Conservation (phyloP, 2,888 invertebrate species). For the Ischnura elegans region DNA sequence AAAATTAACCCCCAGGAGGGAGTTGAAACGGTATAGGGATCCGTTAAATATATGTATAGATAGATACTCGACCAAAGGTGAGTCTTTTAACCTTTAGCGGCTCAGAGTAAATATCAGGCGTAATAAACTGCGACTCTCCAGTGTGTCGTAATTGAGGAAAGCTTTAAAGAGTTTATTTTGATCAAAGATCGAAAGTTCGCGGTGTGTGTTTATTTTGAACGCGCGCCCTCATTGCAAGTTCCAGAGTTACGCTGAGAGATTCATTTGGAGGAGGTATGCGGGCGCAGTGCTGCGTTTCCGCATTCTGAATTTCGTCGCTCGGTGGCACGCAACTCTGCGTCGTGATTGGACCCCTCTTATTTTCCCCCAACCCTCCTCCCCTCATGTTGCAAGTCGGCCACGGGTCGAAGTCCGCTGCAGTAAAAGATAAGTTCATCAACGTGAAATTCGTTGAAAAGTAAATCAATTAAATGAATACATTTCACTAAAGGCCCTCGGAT, state of each 20-base stretch:
- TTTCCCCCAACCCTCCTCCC: no score
- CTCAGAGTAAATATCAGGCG: neutral
- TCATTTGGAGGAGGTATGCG: neutral
- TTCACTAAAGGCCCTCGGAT: no score
- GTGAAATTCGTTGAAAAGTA: no score
- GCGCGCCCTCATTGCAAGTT: neutral
- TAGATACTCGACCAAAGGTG: neutral
- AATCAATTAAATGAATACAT: no score
- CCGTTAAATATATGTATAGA: neutral
- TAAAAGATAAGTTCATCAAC: no score
- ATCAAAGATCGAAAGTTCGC: conserved; percentile 18
- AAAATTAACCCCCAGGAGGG: conserved; percentile 1
- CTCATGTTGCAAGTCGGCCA: neutral
- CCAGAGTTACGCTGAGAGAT: neutral
- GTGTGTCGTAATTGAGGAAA: neutral
- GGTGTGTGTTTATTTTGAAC: conserved; percentile 7
- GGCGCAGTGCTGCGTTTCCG: conserved; percentile 7
- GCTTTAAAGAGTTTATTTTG: conserved; percentile 15
- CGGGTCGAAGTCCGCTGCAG: no score
- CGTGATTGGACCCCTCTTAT: neutral
- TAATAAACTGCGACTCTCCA: neutral
- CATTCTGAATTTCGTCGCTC: neutral
- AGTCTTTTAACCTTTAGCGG: conserved; percentile 7
- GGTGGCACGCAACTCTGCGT: neutral
- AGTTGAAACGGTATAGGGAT: neutral